Conservation (phyloP, 92 coral and sea anemone species). For the Phenganax stokvisi region DNA sequence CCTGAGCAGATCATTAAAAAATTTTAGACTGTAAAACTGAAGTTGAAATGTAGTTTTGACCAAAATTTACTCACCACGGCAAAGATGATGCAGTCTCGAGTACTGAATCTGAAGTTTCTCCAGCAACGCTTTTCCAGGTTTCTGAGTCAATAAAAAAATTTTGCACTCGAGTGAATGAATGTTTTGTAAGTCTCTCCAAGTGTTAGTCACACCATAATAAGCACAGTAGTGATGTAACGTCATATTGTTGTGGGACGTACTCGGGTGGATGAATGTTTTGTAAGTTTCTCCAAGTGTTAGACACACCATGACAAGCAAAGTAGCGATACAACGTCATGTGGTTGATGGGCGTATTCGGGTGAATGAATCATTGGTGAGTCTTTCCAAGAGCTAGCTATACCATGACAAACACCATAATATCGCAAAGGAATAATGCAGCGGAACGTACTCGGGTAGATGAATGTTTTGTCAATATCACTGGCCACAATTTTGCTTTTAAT, state of each 20-base stretch:
- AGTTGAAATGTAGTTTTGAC: not conserved
- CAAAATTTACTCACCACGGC: conserved; percentile 12
- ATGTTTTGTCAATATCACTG: not conserved
- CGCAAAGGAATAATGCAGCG: not conserved
- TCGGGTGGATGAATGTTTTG: not conserved
- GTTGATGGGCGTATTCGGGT: no score
- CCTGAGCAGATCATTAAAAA: not conserved
- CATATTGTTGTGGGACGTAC: not conserved
- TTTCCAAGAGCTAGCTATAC: no score
- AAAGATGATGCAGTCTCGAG: conserved; percentile 69
- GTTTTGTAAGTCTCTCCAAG: no score
- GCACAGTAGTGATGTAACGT: not conserved
- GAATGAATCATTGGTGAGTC: no score
- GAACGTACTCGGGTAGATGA: no score
- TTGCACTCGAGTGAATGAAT: no score
- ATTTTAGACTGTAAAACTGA: not conserved
- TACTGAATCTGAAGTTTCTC: conserved; percentile 66
- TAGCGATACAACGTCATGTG: not conserved
- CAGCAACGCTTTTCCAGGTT: conserved; percentile 80
- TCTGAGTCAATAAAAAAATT: conserved; percentile 45
- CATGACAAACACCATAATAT: no score
- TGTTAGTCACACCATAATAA: not conserved
- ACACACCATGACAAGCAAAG: not conserved
- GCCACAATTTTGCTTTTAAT: not conserved
- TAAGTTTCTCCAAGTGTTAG: not conserved